Percentiles rank a stretch among this genome's conserved stretches.
Conservation (phyloP, 2,113 vertebrate species). For the Syrrhaptes paradoxus region DNA sequence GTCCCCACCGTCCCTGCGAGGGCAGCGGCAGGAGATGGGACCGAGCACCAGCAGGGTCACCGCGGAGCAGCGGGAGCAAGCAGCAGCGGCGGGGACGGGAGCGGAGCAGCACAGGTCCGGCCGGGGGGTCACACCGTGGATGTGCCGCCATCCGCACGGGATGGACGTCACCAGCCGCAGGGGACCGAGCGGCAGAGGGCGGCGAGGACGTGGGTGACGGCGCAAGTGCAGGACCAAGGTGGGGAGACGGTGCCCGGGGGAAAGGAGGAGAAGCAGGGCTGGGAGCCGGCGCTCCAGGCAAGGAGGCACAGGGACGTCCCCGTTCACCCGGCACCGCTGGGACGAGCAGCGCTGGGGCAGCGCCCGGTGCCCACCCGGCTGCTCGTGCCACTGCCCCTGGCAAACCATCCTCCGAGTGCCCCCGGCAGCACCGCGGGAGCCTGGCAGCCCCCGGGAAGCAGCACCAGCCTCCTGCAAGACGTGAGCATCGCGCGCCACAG, state of each 20-base stretch:
- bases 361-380: too few species aligned
- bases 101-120: too few species aligned
- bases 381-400: too few species aligned
- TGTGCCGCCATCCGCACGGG: accelerated
- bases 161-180: too few species aligned
- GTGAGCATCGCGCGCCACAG: neutral
- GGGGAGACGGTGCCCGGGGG: neutral
- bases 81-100: neutral
- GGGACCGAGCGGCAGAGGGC: neutral
- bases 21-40: neutral
- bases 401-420: accelerated
- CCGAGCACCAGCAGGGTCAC: neutral
- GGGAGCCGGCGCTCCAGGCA: neutral
- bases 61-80: accelerated
- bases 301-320: neutral
- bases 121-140: accelerated
- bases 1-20: neutral
- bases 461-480: neutral
- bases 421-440: neutral
- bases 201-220: neutral
- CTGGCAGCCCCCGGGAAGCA: neutral
- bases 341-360: neutral
- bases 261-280: neutral
- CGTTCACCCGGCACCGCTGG: neutral
- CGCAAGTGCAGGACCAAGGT: accelerated